Evolutionary conservation across 2,113 vertebrate genomes (phyloP).

Genomic region (Engraulis encrasicolus): DNA sequence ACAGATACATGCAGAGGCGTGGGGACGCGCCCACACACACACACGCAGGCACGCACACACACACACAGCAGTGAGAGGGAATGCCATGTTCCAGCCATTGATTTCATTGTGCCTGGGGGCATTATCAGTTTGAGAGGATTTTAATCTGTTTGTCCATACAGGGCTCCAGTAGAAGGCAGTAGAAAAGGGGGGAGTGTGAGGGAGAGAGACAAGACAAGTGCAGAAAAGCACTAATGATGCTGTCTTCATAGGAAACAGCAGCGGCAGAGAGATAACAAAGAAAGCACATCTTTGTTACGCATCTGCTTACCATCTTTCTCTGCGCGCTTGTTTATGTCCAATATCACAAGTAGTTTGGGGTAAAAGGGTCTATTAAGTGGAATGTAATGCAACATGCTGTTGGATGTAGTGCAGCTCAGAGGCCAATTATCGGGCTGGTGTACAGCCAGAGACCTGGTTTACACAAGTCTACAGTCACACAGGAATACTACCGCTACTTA

Average conservation of each 20-base stretch:
- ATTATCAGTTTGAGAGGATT: conserved; percentile 56
- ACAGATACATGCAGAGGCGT: not conserved
- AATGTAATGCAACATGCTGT: no score
- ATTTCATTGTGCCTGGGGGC: conserved; percentile 66
- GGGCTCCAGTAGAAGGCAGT: conserved; percentile 51
- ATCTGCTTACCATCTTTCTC: no score
- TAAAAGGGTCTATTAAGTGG: no score
- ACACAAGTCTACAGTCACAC: conserved; percentile 13
- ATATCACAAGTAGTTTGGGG: not conserved
- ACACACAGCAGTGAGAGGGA: conserved; percentile 55
- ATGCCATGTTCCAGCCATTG: conserved; percentile 65
- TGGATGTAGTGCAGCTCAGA: no score
- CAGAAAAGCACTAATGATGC: conserved; percentile 45
- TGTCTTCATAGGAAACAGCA: conserved; percentile 53
- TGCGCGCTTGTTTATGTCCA: not conserved
- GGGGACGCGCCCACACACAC: not conserved
- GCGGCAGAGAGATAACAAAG: not conserved
- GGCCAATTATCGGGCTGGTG: no score
- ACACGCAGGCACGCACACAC: not conserved
- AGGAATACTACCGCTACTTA: conserved; percentile 19
- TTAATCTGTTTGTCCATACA: conserved; percentile 66
- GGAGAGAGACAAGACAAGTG: conserved; percentile 36
- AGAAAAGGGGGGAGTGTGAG: not conserved
- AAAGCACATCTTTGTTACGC: not conserved
- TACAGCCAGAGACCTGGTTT: not conserved